These are phyloP conservation scores for Mellilla xanthometata DNA, from an alignment of 2,888 invertebrate species.

Conservation along the genomic window DNA sequence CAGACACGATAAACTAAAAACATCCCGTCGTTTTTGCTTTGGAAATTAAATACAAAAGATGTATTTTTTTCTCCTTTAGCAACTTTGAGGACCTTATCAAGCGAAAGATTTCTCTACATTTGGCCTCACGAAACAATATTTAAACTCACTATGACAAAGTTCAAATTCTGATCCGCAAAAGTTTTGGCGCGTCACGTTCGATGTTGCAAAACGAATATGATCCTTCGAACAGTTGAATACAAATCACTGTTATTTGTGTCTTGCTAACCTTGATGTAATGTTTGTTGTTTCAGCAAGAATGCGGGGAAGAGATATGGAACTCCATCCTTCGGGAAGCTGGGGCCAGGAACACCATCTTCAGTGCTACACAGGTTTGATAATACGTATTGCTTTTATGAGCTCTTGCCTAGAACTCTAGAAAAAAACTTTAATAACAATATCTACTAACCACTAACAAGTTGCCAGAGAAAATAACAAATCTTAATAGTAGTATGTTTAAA, in stretches of 20 bases:
- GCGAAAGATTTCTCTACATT: no score
- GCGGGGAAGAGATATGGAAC: conserved; percentile 90
- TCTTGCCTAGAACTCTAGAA: no score
- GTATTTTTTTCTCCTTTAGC: no score
- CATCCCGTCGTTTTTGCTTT: no score
- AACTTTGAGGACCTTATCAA: no score
- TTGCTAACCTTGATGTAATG: background rate
- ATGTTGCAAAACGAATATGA: conserved; percentile 35
- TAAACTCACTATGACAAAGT: conserved; percentile 4
- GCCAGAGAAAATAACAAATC: no score
- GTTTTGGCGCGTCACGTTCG: conserved; percentile 41
- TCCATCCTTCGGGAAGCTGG: conserved; percentile 87
- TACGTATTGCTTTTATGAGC: no score
- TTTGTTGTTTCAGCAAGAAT: conserved; percentile 83
- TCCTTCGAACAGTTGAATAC: conserved; percentile 24
- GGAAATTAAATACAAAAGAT: no score
- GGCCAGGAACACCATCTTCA: conserved; percentile 88
- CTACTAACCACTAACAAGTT: no score
- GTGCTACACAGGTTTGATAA: conserved; percentile 87
- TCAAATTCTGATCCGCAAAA: conserved; percentile 19
- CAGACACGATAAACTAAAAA: no score
- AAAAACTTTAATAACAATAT: no score
- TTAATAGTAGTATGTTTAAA: no score
- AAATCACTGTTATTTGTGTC: conserved; percentile 23
- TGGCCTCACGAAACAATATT: background rate